phyloP scores from a whole-genome alignment of 2,113 vertebrate species.

The Nothocercus nigrocapillus region DNA sequence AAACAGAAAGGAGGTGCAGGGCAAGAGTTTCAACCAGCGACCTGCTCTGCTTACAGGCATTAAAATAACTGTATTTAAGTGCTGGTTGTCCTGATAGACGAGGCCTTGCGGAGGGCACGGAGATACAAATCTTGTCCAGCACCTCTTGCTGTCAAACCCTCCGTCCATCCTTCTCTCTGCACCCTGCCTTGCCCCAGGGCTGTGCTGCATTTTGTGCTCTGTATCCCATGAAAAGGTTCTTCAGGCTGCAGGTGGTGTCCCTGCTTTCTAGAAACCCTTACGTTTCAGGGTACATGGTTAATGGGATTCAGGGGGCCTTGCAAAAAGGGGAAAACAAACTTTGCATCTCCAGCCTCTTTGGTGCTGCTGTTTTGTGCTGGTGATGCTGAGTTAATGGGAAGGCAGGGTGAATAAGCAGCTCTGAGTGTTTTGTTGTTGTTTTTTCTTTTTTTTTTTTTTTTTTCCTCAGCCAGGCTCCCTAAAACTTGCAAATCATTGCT shows the following conservation, averaged over 20 bases:
- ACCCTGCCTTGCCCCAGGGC: background rate
- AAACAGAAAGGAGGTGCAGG: no score
- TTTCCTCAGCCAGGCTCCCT: background rate
- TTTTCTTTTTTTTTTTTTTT: no score
- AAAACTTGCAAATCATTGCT: background rate
- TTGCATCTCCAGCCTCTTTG: rapidly evolving
- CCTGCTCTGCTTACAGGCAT: background rate
- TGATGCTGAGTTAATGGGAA: no score
- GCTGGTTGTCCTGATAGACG: background rate
- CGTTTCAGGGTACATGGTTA: rapidly evolving
- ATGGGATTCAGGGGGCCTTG: background rate
- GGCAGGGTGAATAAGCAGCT: background rate
- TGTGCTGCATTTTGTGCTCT: rapidly evolving
- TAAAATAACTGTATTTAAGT: background rate
- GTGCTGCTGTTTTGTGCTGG: rapidly evolving
- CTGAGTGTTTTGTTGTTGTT: no score
- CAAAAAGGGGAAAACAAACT: background rate
- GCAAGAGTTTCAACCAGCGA: no score
- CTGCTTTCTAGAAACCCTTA: background rate
- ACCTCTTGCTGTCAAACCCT: no score
- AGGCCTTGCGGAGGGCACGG: rapidly evolving
- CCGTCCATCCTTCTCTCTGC: rapidly evolving
- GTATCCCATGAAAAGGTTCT: rapidly evolving
- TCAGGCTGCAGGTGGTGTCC: background rate
- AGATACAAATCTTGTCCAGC: background rate